These are phyloP conservation scores for Hermodice carunculata DNA, from an alignment of 2,888 invertebrate species.

Conservation along the genomic window DNA sequence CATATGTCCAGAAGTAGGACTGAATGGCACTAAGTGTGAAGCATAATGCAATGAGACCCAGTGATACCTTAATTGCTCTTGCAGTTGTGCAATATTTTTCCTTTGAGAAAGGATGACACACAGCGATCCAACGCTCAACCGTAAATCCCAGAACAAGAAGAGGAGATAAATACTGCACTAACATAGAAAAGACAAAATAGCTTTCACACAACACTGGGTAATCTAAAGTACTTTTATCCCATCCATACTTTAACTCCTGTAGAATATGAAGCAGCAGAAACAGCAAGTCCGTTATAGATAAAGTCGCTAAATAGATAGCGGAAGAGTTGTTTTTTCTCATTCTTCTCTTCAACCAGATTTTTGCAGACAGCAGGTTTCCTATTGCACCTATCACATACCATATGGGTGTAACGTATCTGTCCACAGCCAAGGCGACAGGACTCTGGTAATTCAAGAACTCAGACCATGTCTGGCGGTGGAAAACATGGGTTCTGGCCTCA, in stretches of 20 bases:
- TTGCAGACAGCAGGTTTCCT: slow-evolving; percentile 63
- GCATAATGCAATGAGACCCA: slow-evolving; percentile 46
- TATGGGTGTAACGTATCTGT: slow-evolving; percentile 61
- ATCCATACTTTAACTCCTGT: slow-evolving; percentile 63
- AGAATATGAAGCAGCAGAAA: slow-evolving; percentile 61
- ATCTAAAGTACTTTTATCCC: slow-evolving; percentile 56
- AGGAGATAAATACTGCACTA: slow-evolving; percentile 65
- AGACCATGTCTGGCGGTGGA: too few species aligned
- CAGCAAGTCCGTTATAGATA: slow-evolving; percentile 61
- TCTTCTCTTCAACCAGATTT: slow-evolving; percentile 62
- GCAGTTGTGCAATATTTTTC: slow-evolving; percentile 62
- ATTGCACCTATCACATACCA: slow-evolving; percentile 64
- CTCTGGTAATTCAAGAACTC: too few species aligned
- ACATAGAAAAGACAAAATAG: slow-evolving; percentile 57
- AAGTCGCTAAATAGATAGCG: slow-evolving; percentile 65
- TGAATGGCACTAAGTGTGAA: slow-evolving; percentile 54
- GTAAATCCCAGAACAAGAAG: slow-evolving; percentile 67
- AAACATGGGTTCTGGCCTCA: too few species aligned
- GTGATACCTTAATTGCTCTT: slow-evolving; percentile 55
- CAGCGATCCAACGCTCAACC: slow-evolving; percentile 66
- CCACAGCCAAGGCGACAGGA: slow-evolving; percentile 54
- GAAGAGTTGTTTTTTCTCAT: slow-evolving; percentile 66
- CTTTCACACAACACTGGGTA: slow-evolving; percentile 58
- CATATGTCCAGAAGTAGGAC: slow-evolving; percentile 64
- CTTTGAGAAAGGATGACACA: slow-evolving; percentile 51